Conservation (phyloP, 2,888 invertebrate species). For the Lomographa bimaculata region DNA sequence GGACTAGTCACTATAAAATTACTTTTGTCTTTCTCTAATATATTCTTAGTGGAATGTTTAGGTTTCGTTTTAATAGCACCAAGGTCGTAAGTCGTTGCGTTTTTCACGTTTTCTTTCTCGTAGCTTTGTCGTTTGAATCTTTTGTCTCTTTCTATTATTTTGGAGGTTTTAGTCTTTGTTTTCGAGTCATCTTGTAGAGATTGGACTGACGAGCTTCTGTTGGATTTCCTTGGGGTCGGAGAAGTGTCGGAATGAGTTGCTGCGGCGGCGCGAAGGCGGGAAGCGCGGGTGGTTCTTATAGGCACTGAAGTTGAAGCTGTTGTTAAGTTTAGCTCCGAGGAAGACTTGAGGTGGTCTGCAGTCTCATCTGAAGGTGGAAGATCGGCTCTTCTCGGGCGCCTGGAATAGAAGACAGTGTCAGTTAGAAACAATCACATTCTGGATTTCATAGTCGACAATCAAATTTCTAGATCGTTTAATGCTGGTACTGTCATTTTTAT, state of each 20-base stretch:
- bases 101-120: conserved; percentile 70
- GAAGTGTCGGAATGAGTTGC: conserved; percentile 62
- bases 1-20: conserved; percentile 70
- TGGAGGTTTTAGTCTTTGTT: conserved; percentile 61
- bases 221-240: conserved; percentile 58
- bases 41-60: conserved; percentile 76
- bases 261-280: conserved; percentile 87
- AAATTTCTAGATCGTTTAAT: no score
- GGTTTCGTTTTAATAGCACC: conserved; percentile 80
- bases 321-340: conserved; percentile 74
- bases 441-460: no score
- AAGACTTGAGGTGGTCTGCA: conserved; percentile 67
- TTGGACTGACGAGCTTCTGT: conserved; percentile 72
- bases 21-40: conserved; percentile 78
- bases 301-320: conserved; percentile 73
- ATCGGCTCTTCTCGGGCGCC: conserved; percentile 58
- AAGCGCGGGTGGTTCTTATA: conserved; percentile 88
- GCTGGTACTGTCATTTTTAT: no score
- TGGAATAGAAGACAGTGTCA: conserved; percentile 51
- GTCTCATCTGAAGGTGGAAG: conserved; percentile 61
- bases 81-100: conserved; percentile 60
- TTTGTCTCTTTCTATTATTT: conserved; percentile 75
- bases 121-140: conserved; percentile 55
- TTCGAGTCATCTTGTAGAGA: conserved; percentile 68
- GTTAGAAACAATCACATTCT: conserved; percentile 4